phyloP scores from a whole-genome alignment of 2,797 vertebrate genomes.

The Dromococcyx pavoninus region DNA sequence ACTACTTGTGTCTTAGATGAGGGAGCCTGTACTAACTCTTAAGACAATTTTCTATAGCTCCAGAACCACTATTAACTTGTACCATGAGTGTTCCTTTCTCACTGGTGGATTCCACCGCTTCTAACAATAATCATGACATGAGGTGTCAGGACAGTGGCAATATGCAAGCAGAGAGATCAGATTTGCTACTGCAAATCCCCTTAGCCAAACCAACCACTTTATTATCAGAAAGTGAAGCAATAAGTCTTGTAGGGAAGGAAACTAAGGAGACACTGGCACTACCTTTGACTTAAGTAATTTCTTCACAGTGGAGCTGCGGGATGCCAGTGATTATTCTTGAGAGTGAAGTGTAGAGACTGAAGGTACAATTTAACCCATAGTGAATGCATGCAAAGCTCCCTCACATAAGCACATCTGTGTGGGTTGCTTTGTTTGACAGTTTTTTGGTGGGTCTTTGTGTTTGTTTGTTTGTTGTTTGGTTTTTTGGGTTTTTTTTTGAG shows the following conservation, averaged over 20 bases:
- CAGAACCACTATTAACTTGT: background rate
- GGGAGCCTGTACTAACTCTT: background rate
- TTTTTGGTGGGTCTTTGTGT: too few relatives aligned
- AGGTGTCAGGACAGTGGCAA: background rate
- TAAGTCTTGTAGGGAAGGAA: background rate
- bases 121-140: background rate
- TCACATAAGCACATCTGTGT: background rate
- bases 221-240: background rate
- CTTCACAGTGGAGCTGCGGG: background rate
- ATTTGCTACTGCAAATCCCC: constrained; percentile 40
- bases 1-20: background rate
- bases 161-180: background rate
- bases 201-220: constrained; percentile 1
- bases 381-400: background rate
- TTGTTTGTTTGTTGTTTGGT: background rate
- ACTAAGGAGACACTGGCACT: background rate
- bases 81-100: background rate
- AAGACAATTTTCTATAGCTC: background rate
- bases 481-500: background rate
- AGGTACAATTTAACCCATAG: background rate
- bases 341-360: background rate
- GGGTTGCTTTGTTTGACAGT: background rate
- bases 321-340: background rate
- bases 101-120: background rate
- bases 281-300: background rate